Base-by-base conservation (phyloP, 1,140 invertebrate genomes). In the Leptinotarsa undecemlineata region DNA sequence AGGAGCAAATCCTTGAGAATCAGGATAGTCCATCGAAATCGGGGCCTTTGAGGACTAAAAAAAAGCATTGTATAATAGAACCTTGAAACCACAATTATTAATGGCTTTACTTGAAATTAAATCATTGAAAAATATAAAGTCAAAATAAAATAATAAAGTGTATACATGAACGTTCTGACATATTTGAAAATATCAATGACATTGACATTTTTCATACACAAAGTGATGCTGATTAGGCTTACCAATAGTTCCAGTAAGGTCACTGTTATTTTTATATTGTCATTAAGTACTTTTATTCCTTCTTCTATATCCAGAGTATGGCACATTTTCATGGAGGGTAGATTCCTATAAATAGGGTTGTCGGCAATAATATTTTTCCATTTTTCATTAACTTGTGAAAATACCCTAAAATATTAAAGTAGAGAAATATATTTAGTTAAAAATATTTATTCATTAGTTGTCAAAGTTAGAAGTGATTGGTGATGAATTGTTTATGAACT, bases 321-420 rank as follows among this genome's bases (percentile, higher is more conserved):
- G 42, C 26, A 72, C 26, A 64, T 20, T 42, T 72, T 72, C 15
- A 64, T 47, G 19, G 19, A 63, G 42, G 62, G 60, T 19, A 72
- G 42, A 6, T 64, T 20, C 21, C 42, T 64, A 61, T 48, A 71
- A 23, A 17, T 71, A 60, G 69, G 23, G 20, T 72, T 14, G 20
- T 60, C 21, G 21, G 47, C 71, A 4, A 72, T 23, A 42, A 42
- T 21, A n/a, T 64, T 64, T 19, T 72, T 72, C 71, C 71, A 72
- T 64, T 72, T 60, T 64, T 64, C 48, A 47, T 26, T 11, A 20
- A 21, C 68, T 51, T 23, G 26, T 4, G 14, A 21, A 20, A 21
- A 64, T 2, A 20, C 20, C 51, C 51, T 57, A 19, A 57, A 57
- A 57, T 5, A 57, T 4, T 5, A 8, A 57, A 19, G 26, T 33